phyloP scores from a whole-genome alignment of 2,113 vertebrate genomes.

The Cavia aperea region DNA sequence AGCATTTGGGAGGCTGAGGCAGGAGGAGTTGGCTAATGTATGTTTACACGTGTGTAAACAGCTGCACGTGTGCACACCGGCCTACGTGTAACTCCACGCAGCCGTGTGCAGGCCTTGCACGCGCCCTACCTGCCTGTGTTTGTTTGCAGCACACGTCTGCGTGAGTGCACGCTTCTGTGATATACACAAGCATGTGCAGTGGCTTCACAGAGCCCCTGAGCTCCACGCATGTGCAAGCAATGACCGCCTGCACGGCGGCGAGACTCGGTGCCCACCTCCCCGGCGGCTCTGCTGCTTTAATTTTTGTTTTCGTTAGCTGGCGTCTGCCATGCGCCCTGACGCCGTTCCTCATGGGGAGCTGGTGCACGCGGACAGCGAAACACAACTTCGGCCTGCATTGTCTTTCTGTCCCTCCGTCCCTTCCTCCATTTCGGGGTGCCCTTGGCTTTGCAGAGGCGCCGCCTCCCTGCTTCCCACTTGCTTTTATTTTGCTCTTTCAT shows the following conservation, averaged over 20 bases:
- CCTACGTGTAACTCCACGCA: not conserved
- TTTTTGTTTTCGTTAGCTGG: not conserved
- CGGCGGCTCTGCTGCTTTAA: not conserved
- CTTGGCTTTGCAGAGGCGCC: not conserved
- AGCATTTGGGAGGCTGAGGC: not conserved
- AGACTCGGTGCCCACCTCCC: not conserved
- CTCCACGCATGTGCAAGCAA: too few relatives aligned
- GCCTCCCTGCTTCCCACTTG: not conserved
- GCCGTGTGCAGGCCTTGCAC: not conserved
- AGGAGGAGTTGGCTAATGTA: not conserved
- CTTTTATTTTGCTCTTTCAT: not conserved
- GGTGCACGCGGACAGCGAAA: not conserved
- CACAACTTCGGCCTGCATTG: not conserved
- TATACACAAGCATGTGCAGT: accelerated
- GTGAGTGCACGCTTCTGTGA: not conserved
- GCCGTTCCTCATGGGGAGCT: not conserved
- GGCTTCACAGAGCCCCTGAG: not conserved
- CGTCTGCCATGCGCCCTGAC: not conserved
- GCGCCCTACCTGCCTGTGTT: not conserved
- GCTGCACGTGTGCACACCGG: not conserved
- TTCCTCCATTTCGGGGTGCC: not conserved
- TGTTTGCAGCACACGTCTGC: not conserved
- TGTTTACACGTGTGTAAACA: not conserved
- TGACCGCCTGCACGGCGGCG: not conserved
- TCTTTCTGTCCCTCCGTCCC: not conserved